Evolutionary conservation across 2,797 vertebrate species (phyloP).

Genomic region (Phrynocephalus guinanensis): DNA sequence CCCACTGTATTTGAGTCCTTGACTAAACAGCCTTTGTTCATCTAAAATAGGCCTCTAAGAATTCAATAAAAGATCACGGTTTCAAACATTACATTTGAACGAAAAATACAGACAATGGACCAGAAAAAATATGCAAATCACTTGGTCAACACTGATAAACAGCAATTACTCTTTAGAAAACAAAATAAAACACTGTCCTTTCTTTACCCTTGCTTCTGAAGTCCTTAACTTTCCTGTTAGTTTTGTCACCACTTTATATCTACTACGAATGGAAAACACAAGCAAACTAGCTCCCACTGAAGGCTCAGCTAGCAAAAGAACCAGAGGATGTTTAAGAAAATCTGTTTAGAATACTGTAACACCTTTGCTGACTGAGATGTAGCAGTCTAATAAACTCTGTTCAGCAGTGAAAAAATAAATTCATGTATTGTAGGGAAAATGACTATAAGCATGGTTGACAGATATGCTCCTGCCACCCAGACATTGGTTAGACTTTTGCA

Average conservation of each 20-base stretch:
- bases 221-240: background rate
- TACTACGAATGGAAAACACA: background rate
- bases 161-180: background rate
- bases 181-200: background rate
- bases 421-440: too few species aligned
- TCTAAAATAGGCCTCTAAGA: background rate
- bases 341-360: background rate
- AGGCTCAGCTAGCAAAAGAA: background rate
- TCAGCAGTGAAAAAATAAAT: too few species aligned
- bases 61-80: background rate
- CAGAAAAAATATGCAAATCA: background rate
- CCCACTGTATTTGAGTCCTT: background rate
- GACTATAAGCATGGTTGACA: too few species aligned
- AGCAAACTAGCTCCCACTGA: background rate
- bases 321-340: background rate
- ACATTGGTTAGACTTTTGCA: too few species aligned
- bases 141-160: background rate
- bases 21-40: conserved; percentile 1
- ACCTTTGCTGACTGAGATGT: background rate
- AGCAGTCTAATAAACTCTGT: background rate
- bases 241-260: background rate
- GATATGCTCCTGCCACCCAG: too few species aligned
- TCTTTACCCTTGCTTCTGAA: background rate
- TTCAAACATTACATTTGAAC: background rate
- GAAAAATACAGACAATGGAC: background rate